Conservation (phyloP, 1,140 invertebrate genomes). For the Heliconius congener region DNA sequence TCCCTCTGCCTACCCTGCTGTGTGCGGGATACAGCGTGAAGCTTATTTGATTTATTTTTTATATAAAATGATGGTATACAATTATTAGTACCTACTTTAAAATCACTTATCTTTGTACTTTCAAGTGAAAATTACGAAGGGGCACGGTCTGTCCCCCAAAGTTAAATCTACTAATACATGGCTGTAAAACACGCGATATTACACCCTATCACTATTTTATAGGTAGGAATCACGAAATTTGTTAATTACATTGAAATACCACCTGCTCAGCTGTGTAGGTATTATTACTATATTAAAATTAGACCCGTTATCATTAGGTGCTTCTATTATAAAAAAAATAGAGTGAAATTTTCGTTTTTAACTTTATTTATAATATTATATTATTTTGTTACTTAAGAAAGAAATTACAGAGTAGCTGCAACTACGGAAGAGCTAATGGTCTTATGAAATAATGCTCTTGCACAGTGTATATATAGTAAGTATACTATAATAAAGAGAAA, state of each 20-base stretch:
- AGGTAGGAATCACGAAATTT: slow-evolving; percentile 14
- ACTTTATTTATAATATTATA: neutral
- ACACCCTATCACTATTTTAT: slow-evolving; percentile 14
- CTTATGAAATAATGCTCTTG: neutral
- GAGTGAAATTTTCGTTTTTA: no score
- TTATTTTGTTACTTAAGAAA: no score
- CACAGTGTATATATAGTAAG: neutral
- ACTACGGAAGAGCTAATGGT: slow-evolving; percentile 6
- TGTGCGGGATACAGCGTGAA: no score
- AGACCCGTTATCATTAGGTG: no score
- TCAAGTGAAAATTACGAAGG: slow-evolving; percentile 2
- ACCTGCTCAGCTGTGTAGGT: neutral
- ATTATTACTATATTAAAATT: neutral
- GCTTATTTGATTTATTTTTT: no score
- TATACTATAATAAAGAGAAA: neutral
- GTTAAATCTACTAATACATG: neutral
- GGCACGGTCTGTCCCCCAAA: neutral
- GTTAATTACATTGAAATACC: slow-evolving; percentile 6
- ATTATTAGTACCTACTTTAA: neutral
- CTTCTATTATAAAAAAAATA: no score
- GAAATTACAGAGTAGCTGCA: neutral
- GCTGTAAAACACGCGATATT: slow-evolving; percentile 10
- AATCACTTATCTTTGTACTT: neutral
- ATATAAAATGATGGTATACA: neutral
- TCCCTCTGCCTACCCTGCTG: no score